These are phyloP conservation scores for Parotia lawesii DNA, from an alignment of 2,113 vertebrate species.

Conservation along the genomic window DNA sequence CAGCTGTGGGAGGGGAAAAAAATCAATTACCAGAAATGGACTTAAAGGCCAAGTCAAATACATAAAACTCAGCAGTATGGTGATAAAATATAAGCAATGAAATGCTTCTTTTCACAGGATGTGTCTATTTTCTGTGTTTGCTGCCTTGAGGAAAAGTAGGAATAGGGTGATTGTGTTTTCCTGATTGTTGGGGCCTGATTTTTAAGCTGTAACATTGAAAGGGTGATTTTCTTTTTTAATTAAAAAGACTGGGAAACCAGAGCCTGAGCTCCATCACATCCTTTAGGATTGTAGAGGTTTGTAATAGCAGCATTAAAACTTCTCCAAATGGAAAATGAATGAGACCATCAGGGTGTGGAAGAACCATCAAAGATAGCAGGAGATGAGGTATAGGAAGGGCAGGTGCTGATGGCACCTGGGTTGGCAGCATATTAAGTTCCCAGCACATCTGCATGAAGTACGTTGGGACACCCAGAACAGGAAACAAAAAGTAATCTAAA, in stretches of 20 bases:
- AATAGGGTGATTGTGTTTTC: neutral
- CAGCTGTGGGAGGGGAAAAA: neutral
- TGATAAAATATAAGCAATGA: neutral
- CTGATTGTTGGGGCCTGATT: neutral
- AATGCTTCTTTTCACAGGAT: neutral
- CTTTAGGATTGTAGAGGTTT: neutral
- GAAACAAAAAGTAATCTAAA: neutral
- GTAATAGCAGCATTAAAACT: neutral
- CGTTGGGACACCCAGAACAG: neutral
- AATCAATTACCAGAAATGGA: neutral
- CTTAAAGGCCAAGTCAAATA: slow-evolving; percentile 7
- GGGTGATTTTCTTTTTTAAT: neutral
- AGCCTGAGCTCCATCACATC: neutral
- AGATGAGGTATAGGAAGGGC: neutral
- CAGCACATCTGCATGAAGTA: neutral
- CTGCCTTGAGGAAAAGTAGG: neutral
- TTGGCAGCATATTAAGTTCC: neutral
- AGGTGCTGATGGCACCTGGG: neutral
- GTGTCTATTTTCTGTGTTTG: neutral
- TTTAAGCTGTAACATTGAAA: neutral
- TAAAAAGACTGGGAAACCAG: neutral
- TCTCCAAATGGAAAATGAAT: neutral
- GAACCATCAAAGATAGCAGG: neutral
- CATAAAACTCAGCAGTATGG: neutral
- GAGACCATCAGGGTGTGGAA: neutral